These are phyloP conservation scores for Sitobion miscanthi DNA, from an alignment of 1,140 invertebrate genomes.

Conservation along the genomic window DNA sequence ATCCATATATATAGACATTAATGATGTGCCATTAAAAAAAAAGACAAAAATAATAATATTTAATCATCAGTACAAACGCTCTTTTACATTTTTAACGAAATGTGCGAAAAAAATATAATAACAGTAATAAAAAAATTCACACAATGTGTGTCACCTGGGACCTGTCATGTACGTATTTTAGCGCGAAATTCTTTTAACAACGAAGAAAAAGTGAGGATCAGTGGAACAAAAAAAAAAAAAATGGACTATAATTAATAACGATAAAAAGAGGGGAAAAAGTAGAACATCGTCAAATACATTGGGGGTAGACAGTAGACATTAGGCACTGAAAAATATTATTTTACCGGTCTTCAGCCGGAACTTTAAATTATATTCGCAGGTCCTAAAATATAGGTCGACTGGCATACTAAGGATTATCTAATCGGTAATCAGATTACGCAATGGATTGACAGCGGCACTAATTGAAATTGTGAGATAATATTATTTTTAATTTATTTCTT, in stretches of 20 bases:
- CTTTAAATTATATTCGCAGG: background rate
- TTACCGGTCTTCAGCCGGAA: background rate
- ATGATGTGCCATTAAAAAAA: background rate
- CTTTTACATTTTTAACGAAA: slow-evolving; percentile 27
- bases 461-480: slow-evolving; percentile 31
- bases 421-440: background rate
- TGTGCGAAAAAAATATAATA: slow-evolving; percentile 10
- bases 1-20: background rate
- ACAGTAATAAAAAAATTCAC: slow-evolving; percentile 25
- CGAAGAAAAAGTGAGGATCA: slow-evolving; percentile 40
- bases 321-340: slow-evolving; percentile 30
- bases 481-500: slow-evolving; percentile 10
- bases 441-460: background rate
- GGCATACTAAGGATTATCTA: background rate
- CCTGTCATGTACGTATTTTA: slow-evolving; percentile 30
- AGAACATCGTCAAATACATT: background rate
- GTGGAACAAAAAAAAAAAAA: slow-evolving; percentile 25
- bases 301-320: background rate
- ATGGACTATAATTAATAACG: slow-evolving; percentile 43
- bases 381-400: slow-evolving; percentile 12
- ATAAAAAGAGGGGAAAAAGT: background rate
- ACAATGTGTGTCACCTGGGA: slow-evolving; percentile 49
- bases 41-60: slow-evolving; percentile 16
- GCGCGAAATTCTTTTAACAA: slow-evolving; percentile 13
- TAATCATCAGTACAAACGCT: slow-evolving; percentile 18